Base-by-base conservation (phyloP, 2,797 vertebrate species). In the Siniperca undulata region DNA sequence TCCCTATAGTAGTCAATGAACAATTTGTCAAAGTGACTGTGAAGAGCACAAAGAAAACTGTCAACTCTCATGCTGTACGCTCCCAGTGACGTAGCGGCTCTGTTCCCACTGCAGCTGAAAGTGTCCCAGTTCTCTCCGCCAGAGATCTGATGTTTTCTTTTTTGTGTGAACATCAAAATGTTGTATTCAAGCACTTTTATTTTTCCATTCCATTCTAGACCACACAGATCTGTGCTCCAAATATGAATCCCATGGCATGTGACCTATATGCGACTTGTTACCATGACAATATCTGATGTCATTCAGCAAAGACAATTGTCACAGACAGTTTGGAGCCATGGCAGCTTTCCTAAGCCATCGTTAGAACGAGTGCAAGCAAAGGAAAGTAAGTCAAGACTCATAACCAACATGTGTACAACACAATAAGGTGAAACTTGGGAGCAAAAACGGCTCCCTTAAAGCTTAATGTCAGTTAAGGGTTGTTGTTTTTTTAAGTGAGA, bases 251-350 rank as follows among this genome's bases (percentile, higher is more conserved):
- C 59, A 46, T 0, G 70, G 50, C 17, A 16, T 19, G 38, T 46
- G 74, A 64, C 84, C 87, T 71, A 85, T 11, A 77, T 83, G 71
- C 12, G 5, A 50, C 71, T 68, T 6, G 70, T 83, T 85, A n/a
- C 85, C 80, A 77, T 81, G 85, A 68, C 74, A 3, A 74, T 66
- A 8, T 40, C 14, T 65, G 79, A 80, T 69, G 77, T 86, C 72
- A 24, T 19, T 34, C 61, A 16, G 69, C 77, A n/a, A 27, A 84
- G 22, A 53, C 24, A 0, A 55, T 13, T 40, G 62, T 70, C 17
- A 3, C 70, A 55, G 72, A 7, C 67, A 46, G 40, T 67, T 70
- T 74, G 27, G 20, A 72, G 69, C 50, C 0, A 2, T 1, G 65
- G 14, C 46, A 27, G 30, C 53, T 62, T n/a, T 4, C 19, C 5